Evolutionary conservation across 2,888 invertebrate genomes (phyloP), one percentile per base, ranked within the genome.

Genomic region (Sclerodermus sp.): DNA sequence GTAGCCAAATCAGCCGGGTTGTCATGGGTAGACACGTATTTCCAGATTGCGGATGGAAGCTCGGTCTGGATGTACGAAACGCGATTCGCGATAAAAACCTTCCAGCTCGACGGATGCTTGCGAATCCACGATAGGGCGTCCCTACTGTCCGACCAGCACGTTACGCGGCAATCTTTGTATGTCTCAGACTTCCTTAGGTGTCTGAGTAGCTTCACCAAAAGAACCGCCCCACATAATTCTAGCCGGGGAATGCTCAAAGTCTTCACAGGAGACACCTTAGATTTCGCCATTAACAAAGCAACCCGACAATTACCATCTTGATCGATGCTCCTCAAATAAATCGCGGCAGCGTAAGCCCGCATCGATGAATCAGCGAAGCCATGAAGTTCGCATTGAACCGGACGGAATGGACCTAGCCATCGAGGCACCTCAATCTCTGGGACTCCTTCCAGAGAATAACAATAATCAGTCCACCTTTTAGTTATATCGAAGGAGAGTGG

Each of bases 21-120:
- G 12, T 34, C 34, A 4, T 12, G 12, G 4, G 50, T 44, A 1
- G 53, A 10, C 2, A 66, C 62, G 45, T 68, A 62, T 6, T 44
- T 48, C 68, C 68, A 68, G 5, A 58, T 56, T n/a, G 46, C 44
- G 1, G 42, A 18, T 13, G 64, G 51, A 16, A 65, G 37, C 8
- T 50, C 55, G 12, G 45, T 51, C 13, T 64, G 51, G 6, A 68
- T 67, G 34, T 60, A 59, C 1, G 67, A 62, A 0, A 63, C 63
- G 1, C 67, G 38, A 44, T 68, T 70, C 0, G 57, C 62, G 0
- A 69, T 53, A 38, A 68, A 69, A 0, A 61, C 60, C 38, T 62
- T 67, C 57, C 58, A 60, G 14, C 46, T 39, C 9, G 50, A 57
- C 9, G 69, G 66, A 14, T 62, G 55, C 12, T 57, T 48, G 0